Evolutionary conservation across 2,888 invertebrate species (phyloP), one percentile per base, ranked within the genome.

Genomic region (Trachelus troglodyta): DNA sequence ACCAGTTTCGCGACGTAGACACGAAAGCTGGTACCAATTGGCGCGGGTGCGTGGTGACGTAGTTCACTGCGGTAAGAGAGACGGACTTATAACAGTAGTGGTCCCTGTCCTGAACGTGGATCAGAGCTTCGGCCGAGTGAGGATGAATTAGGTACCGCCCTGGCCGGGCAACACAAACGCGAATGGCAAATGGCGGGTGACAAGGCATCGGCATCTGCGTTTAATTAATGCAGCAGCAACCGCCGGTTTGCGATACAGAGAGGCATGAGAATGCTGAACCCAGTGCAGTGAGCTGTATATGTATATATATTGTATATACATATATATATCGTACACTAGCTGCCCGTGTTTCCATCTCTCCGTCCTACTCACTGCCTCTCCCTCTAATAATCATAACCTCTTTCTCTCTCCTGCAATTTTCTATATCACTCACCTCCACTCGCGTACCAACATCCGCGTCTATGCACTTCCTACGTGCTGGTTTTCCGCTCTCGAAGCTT

Each of bases 131-230:
- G 56, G 9, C 56, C 56, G 23, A 56, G 56, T 23, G 56, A 56
- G 56, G 56, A 56, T 56, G 84, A 85, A 85, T 86, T 85, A 85
- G 86, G 85, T 85, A 81, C 83, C 81, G 82, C 81, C 82, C 85
- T 80, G 80, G 76, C 82, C 81, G 81, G 81, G 83, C 80, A 82
- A 82, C 80, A 81, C 86, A 86, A 80, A 78, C 81, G 83, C 83
- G 83, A 84, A 85, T 84, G 84, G 85, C 85, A 85, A 88, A 87
- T 86, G 85, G 86, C 87, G 85, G 83, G 84, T 85, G 86, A 88
- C 86, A 83, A 84, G 84, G 84, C 84, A 86, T 88, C 86, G 88
- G 85, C 87, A 86, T 86, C 85, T 87, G 86, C 83, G 86, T 85
- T 86, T 87, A 87, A 88, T 88, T 86, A 86, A 88, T 85, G 87